Conservation (phyloP, 2,888 invertebrate species). For the Priocnemis perturbator region DNA sequence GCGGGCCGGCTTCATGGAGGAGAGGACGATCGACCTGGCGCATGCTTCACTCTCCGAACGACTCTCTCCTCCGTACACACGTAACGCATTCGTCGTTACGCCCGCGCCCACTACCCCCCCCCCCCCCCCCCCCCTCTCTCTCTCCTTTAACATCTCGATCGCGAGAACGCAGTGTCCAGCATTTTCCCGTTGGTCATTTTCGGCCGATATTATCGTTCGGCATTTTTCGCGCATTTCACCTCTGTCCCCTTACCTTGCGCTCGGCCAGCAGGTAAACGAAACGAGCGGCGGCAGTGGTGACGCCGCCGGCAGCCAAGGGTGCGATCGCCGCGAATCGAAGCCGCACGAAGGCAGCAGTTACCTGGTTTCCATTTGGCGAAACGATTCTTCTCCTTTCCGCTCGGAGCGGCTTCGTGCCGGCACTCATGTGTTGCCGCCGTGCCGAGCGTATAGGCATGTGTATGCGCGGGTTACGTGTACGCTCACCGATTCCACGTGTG, state of each 20-base stretch:
- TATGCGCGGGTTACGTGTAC: neutral
- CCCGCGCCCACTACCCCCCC: neutral
- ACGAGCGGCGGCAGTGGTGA: constrained; percentile 3
- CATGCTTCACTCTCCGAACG: constrained; percentile 45
- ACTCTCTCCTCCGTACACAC: constrained; percentile 65
- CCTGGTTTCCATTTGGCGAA: constrained; percentile 35
- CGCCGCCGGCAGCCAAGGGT: constrained; percentile 9
- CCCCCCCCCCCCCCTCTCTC: too few relatives aligned
- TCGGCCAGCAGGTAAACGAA: too few relatives aligned
- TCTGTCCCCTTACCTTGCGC: too few relatives aligned
- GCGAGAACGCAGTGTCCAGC: too few relatives aligned
- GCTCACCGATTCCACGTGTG: too few relatives aligned
- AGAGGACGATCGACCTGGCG: constrained; percentile 3
- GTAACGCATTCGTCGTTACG: constrained; percentile 55
- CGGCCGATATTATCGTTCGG: too few relatives aligned
- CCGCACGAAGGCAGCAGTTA: constrained; percentile 32
- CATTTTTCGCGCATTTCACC: too few relatives aligned
- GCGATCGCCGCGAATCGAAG: constrained; percentile 21
- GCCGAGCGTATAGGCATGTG: neutral
- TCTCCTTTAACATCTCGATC: too few relatives aligned
- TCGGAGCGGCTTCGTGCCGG: constrained; percentile 2
- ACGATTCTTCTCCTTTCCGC: constrained; percentile 23
- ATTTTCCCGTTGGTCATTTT: too few relatives aligned
- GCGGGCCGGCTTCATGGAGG: constrained; percentile 23
- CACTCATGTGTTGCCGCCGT: constrained; percentile 1